Conservation (phyloP, 2,797 vertebrate species). For the Danio tinwini region DNA sequence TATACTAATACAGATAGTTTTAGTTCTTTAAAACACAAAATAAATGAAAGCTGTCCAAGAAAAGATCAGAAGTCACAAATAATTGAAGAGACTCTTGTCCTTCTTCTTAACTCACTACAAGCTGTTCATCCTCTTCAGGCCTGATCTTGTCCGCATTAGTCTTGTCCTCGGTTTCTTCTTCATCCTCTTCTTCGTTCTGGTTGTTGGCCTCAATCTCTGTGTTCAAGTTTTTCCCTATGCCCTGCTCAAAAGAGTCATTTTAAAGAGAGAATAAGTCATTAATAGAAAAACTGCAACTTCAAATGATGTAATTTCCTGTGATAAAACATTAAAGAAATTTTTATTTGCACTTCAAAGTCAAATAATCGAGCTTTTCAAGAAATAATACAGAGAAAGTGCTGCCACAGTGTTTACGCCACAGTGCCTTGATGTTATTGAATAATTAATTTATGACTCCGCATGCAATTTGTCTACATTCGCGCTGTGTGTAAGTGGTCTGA, state of each 20-base stretch:
- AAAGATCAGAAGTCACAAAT: neutral
- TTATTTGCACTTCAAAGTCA: slow-evolving; percentile 14
- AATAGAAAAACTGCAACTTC: slow-evolving; percentile 14
- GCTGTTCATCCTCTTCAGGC: slow-evolving; percentile 72
- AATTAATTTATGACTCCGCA: slow-evolving; percentile 27
- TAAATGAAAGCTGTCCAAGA: neutral
- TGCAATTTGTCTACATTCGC: slow-evolving; percentile 6
- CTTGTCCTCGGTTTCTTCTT: slow-evolving; percentile 73
- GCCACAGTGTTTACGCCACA: slow-evolving; percentile 14
- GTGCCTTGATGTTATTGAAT: slow-evolving; percentile 25
- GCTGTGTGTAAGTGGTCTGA: neutral
- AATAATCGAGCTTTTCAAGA: slow-evolving; percentile 20
- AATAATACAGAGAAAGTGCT: slow-evolving; percentile 25
- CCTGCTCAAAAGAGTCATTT: slow-evolving; percentile 61
- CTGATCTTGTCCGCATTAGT: slow-evolving; percentile 68
- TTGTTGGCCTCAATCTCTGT: slow-evolving; percentile 85
- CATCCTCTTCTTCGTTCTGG: slow-evolving; percentile 84
- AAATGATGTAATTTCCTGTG: slow-evolving; percentile 15
- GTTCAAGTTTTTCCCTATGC: slow-evolving; percentile 78
- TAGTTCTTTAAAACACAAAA: neutral
- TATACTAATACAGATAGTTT: no score
- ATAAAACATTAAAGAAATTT: slow-evolving; percentile 1
- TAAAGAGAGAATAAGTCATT: neutral
- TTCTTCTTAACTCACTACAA: slow-evolving; percentile 39
- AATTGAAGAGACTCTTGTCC: neutral